Evolutionary conservation across 1,140 invertebrate species (phyloP), one percentile per base, ranked within the genome.

Genomic region (Heterodera schachtii): DNA sequence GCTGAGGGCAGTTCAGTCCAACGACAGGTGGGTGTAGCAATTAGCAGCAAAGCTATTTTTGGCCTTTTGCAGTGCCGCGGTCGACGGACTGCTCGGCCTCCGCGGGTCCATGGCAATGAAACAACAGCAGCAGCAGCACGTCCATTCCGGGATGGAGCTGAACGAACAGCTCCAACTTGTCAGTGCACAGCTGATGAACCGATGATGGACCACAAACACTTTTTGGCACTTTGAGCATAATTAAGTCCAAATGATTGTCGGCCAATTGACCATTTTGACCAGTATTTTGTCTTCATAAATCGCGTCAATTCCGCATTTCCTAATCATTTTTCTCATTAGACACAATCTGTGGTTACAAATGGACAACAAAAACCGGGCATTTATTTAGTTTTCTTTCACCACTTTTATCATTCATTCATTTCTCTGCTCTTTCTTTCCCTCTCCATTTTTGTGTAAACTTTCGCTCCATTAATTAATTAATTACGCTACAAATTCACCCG

Each of bases 1-100:
- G 44, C 74, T 76, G 57, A 76, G 74, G 66, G 74, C 74, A 19
- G 74, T 66, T 52, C 66, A 47, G 19, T 52, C 21, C 57, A 52
- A n/a, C 4, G 64, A 47, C 11, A 49, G 66, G 66, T 75, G 31
- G 2, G 31, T 31, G 31, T 31, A 43, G 41, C 41, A 74, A 11
- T n/a, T 52, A n/a, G n/a, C 13, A 9, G 44, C 31, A 31, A 31
- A 31, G 31, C 31, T 31, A 31, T 31, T 31, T 31, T 31, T 31
- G 31, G 57, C 13, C 44, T 6, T 21, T n/a, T 64, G 46, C 16
- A 76, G 47, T 76, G 74, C 74, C 43, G 74, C 74, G 21, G 74
- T 76, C 41, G 74, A 76, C 44, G 66, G 74, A n/a, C 66, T 76
- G 66, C 16, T 76, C n/a, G 74, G 52, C 57, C 43, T 76, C 16